These are phyloP conservation scores for Psittacula cyanocephala DNA, from an alignment of 2,113 vertebrate species.

Conservation along the genomic window DNA sequence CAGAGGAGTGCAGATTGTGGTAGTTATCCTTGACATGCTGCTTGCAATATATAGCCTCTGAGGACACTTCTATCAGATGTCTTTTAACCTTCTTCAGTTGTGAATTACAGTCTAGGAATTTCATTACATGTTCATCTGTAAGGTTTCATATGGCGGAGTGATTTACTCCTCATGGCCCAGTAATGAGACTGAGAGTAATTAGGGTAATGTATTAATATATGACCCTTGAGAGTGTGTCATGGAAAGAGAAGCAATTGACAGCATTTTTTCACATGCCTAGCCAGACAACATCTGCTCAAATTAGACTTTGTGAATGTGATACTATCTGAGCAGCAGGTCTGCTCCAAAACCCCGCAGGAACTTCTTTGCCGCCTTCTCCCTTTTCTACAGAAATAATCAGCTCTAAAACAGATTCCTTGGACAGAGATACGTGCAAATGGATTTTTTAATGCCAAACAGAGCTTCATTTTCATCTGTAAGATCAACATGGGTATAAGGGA, in stretches of 20 bases:
- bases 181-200: conserved; percentile 2
- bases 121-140: not conserved
- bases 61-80: not conserved
- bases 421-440: not conserved
- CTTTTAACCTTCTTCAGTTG: not conserved
- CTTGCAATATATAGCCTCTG: not conserved
- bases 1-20: not conserved
- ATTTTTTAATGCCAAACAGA: not conserved
- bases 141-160: not conserved
- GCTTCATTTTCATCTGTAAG: not conserved
- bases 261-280: conserved; percentile 1
- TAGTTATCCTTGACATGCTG: not conserved
- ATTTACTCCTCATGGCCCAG: not conserved
- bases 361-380: not conserved
- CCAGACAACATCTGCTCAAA: conserved; percentile 41
- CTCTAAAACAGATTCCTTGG: not conserved
- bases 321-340: not conserved
- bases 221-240: not conserved
- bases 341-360: conserved; percentile 4
- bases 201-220: not conserved
- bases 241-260: not conserved
- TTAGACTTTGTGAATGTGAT: conserved; percentile 29
- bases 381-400: not conserved
- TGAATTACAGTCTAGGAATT: not conserved
- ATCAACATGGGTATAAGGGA: not conserved